Evolutionary conservation across 2,888 invertebrate genomes (phyloP), one percentile per base, ranked within the genome.

Genomic region (Sphinx pinastri): DNA sequence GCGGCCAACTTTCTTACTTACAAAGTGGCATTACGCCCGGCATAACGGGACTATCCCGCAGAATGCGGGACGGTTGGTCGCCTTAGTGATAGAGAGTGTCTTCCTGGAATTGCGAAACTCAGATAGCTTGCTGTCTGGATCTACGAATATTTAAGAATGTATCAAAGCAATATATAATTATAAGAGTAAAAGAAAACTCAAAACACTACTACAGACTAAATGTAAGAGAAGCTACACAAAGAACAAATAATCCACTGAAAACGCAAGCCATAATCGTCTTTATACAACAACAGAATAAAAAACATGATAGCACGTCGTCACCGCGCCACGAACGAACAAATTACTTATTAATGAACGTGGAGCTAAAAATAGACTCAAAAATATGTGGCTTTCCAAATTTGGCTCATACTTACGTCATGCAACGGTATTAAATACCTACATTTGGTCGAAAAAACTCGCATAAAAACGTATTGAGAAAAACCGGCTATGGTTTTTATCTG

Each of bases 341-440:
- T 74, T 68, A 55, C 70, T 71, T 71, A 72, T 73, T 74, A 75
- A 77, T 74, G 71, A 70, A 60, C 70, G 31, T n/a, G 14, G 25
- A 31, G 68, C 76, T 79, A 79, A 77, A 79, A 77, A 77, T 79
- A 79, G 74, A 72, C 54, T 67, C 72, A 63, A 74, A 76, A 77
- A 75, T 72, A 66, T 74, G 70, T 71, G 73, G 73, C 75, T 77
- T 73, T 76, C 77, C 77, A 77, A 76, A 76, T 77, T 77, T 77
- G 76, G 75, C 72, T 73, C 73, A 58, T 16, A 19, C 66, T 79
- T 79, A 76, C 77, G 79, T 77, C 77, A 77, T 31, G 47, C 71
- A 76, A 79, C 79, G 77, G 79, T 77, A 69, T 63, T 69, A 63
- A 69, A 69, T 69, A 69, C 52, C 60, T 69, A 63, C 69, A 45